Base-by-base conservation (phyloP, 2,888 invertebrate species). In the Aphidius colemani region DNA sequence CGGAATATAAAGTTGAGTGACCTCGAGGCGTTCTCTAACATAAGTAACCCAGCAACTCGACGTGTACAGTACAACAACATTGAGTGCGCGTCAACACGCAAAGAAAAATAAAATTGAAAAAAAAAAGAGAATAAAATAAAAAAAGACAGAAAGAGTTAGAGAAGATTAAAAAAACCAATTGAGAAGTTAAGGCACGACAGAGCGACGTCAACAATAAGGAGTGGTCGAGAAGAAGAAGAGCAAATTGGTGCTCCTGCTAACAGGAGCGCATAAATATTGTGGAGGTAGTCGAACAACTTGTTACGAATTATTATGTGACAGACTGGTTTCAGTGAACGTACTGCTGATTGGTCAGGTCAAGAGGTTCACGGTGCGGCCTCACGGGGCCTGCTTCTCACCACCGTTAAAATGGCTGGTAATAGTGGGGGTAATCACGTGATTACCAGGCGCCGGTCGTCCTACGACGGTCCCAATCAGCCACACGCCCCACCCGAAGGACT, bases 151-250 rank as follows among this genome's bases (percentile, higher is more conserved):
- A 53, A 56, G 49, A 49, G 49, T 56, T 8, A 46, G 11, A 57
- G 46, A 57, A 39, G 46, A 57, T 40, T 48, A 46, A 57, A 57
- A 45, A 30, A 30, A 30, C 30, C 30, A 30, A 30, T 30, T 5
- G 5, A 30, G 30, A 30, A 30, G 30, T 30, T 30, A 30, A 30
- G 30, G 30, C 30, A 30, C 30, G 30, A 30, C 30, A 30, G 30
- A 78, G 67, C 86, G 85, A 85, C 85, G 85, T 73, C 84, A 84
- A 64, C 84, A 84, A 70, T 76, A 83, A 69, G 79, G 82, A 75
- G 85, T 84, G 76, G 85, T 85, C 73, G 85, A 85, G 75, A 83
- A 85, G 83, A 87, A 87, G 82, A 87, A 87, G 79, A 83, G 87
- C 65, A 86, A 88, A 70, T 86, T 88, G 68, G 86, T 88, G 62